These are phyloP conservation scores for Eulemur rufifrons DNA, from an alignment of 2,113 vertebrate species.

Conservation along the genomic window DNA sequence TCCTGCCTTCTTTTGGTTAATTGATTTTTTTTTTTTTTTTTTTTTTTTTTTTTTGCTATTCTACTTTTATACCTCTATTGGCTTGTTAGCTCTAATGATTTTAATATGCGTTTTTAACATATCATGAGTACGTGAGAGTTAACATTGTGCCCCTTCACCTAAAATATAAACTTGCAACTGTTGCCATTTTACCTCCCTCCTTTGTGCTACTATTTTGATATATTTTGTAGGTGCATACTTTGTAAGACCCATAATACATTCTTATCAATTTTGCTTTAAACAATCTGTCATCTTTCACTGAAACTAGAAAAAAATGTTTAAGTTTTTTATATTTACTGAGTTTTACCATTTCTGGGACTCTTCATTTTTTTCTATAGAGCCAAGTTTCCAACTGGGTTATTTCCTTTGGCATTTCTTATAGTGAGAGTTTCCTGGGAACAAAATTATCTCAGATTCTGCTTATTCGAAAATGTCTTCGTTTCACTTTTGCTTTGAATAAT, in stretches of 20 bases:
- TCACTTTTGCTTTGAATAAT: background rate
- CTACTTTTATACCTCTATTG: background rate
- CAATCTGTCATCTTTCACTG: background rate
- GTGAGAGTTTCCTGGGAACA: background rate
- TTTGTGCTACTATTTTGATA: background rate
- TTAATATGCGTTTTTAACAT: background rate
- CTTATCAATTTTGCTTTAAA: background rate
- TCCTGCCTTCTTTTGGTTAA: background rate
- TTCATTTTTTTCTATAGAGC: background rate
- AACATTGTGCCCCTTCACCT: background rate
- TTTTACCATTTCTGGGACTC: background rate
- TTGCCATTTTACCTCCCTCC: background rate
- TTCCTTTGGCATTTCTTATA: background rate
- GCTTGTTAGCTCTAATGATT: background rate
- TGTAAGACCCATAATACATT: background rate
- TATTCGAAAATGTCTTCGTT: background rate
- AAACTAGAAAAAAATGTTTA: background rate
- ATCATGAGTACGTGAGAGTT: background rate
- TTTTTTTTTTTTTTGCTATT: background rate
- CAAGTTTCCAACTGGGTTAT: background rate
- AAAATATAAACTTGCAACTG: background rate
- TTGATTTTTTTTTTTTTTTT: too few species aligned
- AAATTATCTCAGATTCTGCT: background rate
- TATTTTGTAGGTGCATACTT: background rate
- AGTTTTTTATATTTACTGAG: background rate